Percentiles rank a stretch among this genome's conserved stretches.
Evolutionary conservation across 2,797 vertebrate species (phyloP).

Genomic region (Myioborus melanocephalus): DNA sequence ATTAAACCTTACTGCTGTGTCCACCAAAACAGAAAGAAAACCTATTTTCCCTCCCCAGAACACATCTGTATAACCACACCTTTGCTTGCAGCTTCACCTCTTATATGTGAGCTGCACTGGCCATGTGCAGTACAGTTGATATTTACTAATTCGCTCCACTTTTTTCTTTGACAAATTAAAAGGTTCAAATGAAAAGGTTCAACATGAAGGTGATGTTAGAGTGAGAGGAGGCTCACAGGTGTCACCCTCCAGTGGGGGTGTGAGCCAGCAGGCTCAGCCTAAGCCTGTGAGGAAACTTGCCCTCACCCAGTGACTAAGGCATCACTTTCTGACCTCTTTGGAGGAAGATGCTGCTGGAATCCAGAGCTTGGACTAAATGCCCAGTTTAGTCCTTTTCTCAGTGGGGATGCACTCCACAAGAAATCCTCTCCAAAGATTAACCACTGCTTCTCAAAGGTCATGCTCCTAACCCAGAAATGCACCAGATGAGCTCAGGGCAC

Average conservation of each 20-base stretch:
- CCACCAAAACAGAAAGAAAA: neutral
- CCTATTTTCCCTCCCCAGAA: neutral
- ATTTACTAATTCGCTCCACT: neutral
- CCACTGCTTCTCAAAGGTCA: neutral
- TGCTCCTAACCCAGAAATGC: neutral
- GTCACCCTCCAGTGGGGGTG: neutral
- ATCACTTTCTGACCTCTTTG: neutral
- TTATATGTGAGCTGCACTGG: neutral
- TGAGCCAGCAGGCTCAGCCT: neutral
- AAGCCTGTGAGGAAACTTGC: neutral
- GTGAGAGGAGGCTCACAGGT: neutral
- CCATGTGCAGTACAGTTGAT: accelerated
- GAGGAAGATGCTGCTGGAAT: neutral
- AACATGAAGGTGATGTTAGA: neutral
- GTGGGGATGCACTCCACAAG: neutral
- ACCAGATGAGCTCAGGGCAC: accelerated
- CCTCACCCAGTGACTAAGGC: neutral
- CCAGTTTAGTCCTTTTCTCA: neutral
- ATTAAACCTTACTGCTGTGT: neutral
- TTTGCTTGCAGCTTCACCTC: neutral
- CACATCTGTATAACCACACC: neutral
- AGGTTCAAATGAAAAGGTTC: neutral
- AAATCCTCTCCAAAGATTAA: neutral
- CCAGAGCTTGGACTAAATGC: neutral
- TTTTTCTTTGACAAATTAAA: neutral